Evolutionary conservation across 2,888 invertebrate species (phyloP), one percentile per base, ranked within the genome.

Genomic region (Penaeus monodon): DNA sequence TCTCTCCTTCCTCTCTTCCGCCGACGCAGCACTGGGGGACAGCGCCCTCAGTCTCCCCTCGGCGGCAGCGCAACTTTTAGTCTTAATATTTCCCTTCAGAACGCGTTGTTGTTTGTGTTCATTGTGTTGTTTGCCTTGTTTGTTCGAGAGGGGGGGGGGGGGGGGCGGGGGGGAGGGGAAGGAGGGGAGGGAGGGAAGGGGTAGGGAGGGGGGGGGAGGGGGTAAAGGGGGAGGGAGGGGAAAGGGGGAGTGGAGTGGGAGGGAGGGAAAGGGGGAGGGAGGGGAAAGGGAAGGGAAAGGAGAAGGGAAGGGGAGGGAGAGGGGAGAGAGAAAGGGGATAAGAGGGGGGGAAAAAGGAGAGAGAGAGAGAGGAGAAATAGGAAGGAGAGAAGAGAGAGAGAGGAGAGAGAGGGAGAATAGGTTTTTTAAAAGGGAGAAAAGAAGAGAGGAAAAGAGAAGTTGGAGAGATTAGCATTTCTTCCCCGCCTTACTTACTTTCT

Each of bases 181-280:
- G 74, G 73, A 38, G 7, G 66, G 12, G 66, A 6, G 29, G 20
- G 44, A 4, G 63, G 22, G n/a, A 27, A 27, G 57, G 44, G 78
- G 63, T 63, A 49, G 78, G 63, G 44, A 78, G 78, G 64, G 83
- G 73, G 83, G 76, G 76, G 76, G 83, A 74, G 33, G 24, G 83
- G 17, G 27, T 22, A 22, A 6, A 24, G 24, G n/a, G 22, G 64
- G 27, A 24, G 38, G 33, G 6, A 44, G 10, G n/a, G 24, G 38
- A 22, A 27, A 68, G 27, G n/a, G 66, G 44, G 38, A 81, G 4
- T 6, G 8, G 66, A n/a, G 29, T 17, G 44, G 3, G 22, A 49
- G 57, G 27, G 57, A 78, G 78, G 63, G 78, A 49, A 63, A 78
- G 44, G 63, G 78, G 64, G 83, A 83, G 83, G 76, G 83, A 83